Evolutionary conservation across 2,113 vertebrate genomes (phyloP).

Genomic region (Emydocephalus ijimae): DNA sequence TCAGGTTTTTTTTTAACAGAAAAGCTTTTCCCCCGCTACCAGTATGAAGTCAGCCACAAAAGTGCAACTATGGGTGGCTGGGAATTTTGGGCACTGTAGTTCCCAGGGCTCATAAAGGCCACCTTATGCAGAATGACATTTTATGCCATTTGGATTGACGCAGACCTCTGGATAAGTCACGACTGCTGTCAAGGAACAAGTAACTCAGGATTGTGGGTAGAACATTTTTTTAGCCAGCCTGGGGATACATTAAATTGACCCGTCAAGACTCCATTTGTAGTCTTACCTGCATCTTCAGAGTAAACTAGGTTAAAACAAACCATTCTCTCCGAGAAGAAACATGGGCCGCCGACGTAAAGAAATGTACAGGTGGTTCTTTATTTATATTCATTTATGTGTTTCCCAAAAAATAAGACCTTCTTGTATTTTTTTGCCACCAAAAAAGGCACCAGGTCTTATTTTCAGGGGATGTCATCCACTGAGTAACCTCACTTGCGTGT

Average conservation of each 20-base stretch:
- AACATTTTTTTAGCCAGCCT: neutral
- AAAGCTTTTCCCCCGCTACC: neutral
- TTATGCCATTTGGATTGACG: neutral
- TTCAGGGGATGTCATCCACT: too few species aligned
- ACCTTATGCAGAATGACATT: neutral
- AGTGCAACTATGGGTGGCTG: neutral
- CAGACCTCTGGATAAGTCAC: neutral
- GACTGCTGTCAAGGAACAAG: neutral
- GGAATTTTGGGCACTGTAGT: neutral
- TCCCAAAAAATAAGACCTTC: too few species aligned
- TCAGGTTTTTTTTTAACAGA: neutral
- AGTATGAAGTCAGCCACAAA: neutral
- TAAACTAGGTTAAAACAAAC: neutral
- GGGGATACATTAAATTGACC: neutral
- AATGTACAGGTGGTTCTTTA: neutral
- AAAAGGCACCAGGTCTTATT: too few species aligned
- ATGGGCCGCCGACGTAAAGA: rapidly evolving
- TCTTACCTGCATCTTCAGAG: neutral
- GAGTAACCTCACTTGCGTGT: too few species aligned
- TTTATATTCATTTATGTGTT: too few species aligned
- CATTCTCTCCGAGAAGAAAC: neutral
- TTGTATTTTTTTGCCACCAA: too few species aligned
- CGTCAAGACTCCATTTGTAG: neutral
- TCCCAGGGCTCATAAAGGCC: neutral
- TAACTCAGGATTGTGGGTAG: neutral